phyloP scores from a whole-genome alignment of 1,140 invertebrate species.

The Sycobia sp. region DNA sequence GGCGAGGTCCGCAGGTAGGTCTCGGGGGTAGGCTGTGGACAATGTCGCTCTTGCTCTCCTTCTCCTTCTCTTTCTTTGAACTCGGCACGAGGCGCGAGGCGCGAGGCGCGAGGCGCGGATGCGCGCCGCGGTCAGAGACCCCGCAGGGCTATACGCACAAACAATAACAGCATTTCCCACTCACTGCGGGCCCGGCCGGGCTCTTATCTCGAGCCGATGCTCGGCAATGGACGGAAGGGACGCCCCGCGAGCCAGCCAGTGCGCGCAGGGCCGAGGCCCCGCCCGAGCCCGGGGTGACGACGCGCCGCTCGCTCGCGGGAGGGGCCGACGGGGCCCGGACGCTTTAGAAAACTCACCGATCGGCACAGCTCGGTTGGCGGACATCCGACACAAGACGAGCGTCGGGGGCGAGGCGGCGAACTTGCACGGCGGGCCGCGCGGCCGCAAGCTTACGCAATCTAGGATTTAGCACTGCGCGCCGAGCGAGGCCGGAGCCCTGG shows the following conservation, averaged over 20 bases:
- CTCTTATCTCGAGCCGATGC: slow-evolving; percentile 49
- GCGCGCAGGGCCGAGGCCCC: too few relatives aligned
- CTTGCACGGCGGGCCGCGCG: too few relatives aligned
- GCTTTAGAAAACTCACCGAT: too few relatives aligned
- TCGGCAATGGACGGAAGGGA: slow-evolving; percentile 54
- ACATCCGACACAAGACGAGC: too few relatives aligned
- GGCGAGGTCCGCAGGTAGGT: slow-evolving; percentile 51
- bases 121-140: slow-evolving; percentile 63
- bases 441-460: too few relatives aligned
- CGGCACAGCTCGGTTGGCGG: too few relatives aligned
- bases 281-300: background rate
- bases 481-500: too few relatives aligned
- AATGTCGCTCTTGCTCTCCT: slow-evolving; percentile 35
- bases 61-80: slow-evolving; percentile 33
- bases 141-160: slow-evolving; percentile 61
- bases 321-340: too few relatives aligned
- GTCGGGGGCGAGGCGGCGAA: too few relatives aligned
- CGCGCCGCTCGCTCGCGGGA: too few relatives aligned
- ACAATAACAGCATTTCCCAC: slow-evolving; percentile 61
- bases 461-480: too few relatives aligned
- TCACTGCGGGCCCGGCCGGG: too few relatives aligned
- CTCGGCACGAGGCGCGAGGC: slow-evolving; percentile 55
- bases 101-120: slow-evolving; percentile 62
- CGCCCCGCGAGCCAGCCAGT: slow-evolving; percentile 28
- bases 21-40: slow-evolving; percentile 42